These are phyloP conservation scores for Periophthalmodon schlosseri DNA, from an alignment of 2,113 vertebrate genomes.

Conservation along the genomic window DNA sequence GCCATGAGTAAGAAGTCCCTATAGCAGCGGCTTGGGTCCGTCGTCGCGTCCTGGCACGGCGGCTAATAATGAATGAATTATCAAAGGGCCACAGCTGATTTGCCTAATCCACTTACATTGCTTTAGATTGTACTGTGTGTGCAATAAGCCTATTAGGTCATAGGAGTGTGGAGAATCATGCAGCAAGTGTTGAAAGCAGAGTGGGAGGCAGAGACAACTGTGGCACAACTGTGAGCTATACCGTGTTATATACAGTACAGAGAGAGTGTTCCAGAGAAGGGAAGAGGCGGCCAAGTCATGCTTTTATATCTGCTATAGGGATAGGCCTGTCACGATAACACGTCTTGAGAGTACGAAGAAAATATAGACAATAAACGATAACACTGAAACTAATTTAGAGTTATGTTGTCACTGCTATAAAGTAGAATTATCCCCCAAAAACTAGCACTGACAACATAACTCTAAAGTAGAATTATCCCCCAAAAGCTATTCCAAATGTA, in stretches of 20 bases:
- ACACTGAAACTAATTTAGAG: no score
- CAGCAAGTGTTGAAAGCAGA: conserved; percentile 47
- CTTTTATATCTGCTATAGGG: background rate
- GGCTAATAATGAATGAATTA: conserved; percentile 56
- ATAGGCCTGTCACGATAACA: background rate
- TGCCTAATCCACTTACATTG: conserved; percentile 69
- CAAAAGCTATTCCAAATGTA: no score
- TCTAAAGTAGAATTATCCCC: no score
- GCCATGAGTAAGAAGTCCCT: conserved; percentile 24
- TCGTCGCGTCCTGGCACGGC: conserved; percentile 36
- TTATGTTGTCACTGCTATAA: no score
- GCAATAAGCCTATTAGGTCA: conserved; percentile 61
- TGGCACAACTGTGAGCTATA: conserved; percentile 26
- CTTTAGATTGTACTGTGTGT: conserved; percentile 52
- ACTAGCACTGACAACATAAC: no score
- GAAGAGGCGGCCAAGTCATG: background rate
- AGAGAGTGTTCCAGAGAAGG: background rate
- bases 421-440: no score
- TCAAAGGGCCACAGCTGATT: conserved; percentile 56
- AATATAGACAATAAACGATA: no score
- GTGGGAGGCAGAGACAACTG: conserved; percentile 48
- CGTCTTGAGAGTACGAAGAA: no score
- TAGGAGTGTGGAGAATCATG: conserved; percentile 54
- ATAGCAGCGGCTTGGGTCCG: conserved; percentile 43
- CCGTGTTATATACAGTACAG: conserved; percentile 21